Evolutionary conservation across 1,140 invertebrate species (phyloP).

Genomic region (Drosophila littoralis): DNA sequence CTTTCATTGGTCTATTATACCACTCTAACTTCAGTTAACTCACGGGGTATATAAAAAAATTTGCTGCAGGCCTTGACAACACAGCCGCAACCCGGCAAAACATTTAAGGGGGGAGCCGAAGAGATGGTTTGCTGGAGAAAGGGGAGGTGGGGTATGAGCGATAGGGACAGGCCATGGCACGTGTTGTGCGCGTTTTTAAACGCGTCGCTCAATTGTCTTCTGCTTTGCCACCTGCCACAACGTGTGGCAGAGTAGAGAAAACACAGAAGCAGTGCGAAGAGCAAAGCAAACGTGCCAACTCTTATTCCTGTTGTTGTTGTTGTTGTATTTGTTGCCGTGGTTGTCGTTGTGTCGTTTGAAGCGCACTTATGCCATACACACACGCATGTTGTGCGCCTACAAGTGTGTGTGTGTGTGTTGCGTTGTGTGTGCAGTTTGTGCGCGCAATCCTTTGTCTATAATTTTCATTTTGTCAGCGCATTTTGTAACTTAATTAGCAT

Average conservation of each 20-base stretch:
- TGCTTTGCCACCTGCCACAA: constrained; percentile 62
- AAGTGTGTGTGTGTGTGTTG: neutral
- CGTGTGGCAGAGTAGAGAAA: constrained; percentile 10
- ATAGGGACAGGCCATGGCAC: neutral
- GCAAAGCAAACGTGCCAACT: constrained; percentile 16
- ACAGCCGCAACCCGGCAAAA: neutral
- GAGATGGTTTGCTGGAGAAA: neutral
- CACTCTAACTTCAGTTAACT: no score
- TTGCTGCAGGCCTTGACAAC: constrained; percentile 5
- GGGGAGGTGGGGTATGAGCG: neutral
- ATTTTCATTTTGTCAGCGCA: constrained; percentile 68
- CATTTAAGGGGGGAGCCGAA: neutral
- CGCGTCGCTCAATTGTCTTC: constrained; percentile 44
- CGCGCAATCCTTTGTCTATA: constrained; percentile 58
- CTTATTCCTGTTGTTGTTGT: constrained; percentile 10
- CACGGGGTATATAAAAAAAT: neutral
- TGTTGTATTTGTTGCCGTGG: constrained; percentile 16
- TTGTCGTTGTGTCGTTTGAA: constrained; percentile 43
- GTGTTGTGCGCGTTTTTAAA: constrained; percentile 29
- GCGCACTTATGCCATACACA: constrained; percentile 34
- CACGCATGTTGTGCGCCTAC: neutral
- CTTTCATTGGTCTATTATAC: no score
- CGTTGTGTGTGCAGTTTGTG: constrained; percentile 10
- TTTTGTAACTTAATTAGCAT: constrained; percentile 78
- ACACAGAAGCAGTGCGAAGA: neutral